Evolutionary conservation across 2,113 vertebrate species (phyloP).

Genomic region (Rutilus rutilus): DNA sequence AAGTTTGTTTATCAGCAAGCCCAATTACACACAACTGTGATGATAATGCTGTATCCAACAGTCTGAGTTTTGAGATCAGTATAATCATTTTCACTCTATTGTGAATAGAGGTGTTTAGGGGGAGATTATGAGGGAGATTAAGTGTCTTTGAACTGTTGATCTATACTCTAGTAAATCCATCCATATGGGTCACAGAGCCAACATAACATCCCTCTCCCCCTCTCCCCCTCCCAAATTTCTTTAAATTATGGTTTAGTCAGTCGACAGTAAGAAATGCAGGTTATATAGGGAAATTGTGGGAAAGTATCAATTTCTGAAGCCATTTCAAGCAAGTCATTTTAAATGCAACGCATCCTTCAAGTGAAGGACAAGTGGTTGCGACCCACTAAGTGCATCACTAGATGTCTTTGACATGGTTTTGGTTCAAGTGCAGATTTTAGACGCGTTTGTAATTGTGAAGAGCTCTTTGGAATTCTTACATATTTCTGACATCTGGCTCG

Average conservation of each 20-base stretch:
- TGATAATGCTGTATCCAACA: neutral
- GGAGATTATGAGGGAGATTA: neutral
- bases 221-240: neutral
- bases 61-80: neutral
- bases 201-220: neutral
- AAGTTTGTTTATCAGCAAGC: slow-evolving; percentile 29
- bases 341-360: neutral
- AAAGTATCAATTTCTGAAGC: slow-evolving; percentile 5
- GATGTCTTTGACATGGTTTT: neutral
- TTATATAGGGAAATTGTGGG: neutral
- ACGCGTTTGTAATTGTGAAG: neutral
- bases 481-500: neutral
- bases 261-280: neutral
- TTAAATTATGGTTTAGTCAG: neutral
- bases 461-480: neutral
- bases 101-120: neutral
- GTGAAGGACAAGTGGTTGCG: slow-evolving; percentile 6
- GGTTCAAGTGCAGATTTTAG: neutral
- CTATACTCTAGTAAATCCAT: neutral
- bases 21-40: slow-evolving; percentile 18
- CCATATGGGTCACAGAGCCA: neutral
- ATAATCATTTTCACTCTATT: neutral
- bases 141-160: neutral
- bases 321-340: neutral
- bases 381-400: neutral